Conservation (phyloP, 2,888 invertebrate genomes). For the Nesidiocoris tenuis region DNA sequence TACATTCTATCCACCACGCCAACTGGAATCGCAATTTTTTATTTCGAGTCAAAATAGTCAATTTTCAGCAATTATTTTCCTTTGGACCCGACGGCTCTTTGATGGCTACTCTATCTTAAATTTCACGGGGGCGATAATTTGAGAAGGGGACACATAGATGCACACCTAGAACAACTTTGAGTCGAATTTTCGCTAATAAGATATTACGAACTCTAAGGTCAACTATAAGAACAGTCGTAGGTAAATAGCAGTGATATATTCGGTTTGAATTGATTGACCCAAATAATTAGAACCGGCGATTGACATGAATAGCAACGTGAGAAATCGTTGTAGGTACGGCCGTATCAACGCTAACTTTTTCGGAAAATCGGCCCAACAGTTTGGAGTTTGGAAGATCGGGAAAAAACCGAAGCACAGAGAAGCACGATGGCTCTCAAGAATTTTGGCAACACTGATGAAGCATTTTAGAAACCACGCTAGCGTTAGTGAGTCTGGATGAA, state of each 20-base stretch:
- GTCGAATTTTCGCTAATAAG: background rate
- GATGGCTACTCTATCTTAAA: background rate
- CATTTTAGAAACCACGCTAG: no score
- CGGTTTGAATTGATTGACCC: background rate
- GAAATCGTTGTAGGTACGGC: no score
- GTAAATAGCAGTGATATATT: background rate
- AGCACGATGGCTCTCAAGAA: no score
- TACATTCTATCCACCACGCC: no score
- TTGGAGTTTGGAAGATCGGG: no score
- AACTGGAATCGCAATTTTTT: background rate
- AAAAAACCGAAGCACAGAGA: no score
- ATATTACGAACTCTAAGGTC: background rate
- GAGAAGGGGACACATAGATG: conserved; percentile 3
- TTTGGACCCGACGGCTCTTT: conserved; percentile 41
- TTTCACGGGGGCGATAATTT: background rate
- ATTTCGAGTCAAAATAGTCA: background rate
- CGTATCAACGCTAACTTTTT: no score
- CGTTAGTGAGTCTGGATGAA: no score
- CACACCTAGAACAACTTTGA: conserved; percentile 4
- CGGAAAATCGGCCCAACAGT: no score
- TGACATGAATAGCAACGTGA: no score
- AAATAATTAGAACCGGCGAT: background rate
- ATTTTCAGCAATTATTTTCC: background rate
- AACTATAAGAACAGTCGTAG: background rate
- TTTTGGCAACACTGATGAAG: no score